A percentile compares a stretch with the other conserved stretches of the same genome.
These are phyloP conservation scores for Chrysogorgia sp. DNA, from an alignment of 92 coral and sea anemone genomes.

Conservation along the genomic window DNA sequence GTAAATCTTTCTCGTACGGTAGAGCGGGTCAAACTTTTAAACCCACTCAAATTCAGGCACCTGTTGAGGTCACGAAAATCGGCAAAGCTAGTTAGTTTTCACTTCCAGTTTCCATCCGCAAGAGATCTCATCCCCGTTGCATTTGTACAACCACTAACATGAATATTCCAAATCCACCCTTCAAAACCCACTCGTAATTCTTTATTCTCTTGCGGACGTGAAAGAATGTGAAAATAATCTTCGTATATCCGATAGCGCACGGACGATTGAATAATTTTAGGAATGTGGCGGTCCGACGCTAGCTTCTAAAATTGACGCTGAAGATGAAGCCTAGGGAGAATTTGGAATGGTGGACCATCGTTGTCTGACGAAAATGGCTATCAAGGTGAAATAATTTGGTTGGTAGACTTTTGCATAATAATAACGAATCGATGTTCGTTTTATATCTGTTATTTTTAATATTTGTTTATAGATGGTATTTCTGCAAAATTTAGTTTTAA, in stretches of 20 bases:
- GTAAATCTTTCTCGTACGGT: too few species aligned
- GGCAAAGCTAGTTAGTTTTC: too few species aligned
- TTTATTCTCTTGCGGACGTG: not conserved
- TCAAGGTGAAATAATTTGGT: not conserved
- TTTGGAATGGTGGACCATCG: not conserved
- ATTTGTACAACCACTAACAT: not conserved
- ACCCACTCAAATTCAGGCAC: too few species aligned
- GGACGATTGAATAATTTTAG: conserved; percentile 33
- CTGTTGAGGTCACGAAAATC: too few species aligned
- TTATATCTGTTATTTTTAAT: not conserved
- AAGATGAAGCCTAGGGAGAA: conserved; percentile 2
- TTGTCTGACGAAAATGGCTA: too few species aligned
- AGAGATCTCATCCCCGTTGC: not conserved
- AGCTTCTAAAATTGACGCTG: conserved; percentile 2
- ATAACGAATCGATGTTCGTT: not conserved
- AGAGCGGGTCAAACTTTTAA: too few species aligned
- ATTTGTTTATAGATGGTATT: not conserved
- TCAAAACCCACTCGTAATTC: conserved; percentile 4
- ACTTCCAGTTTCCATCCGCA: too few species aligned
- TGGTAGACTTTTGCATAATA: too few species aligned
- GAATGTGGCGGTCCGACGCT: conserved; percentile 30
- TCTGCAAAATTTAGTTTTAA: not conserved
- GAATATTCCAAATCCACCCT: not conserved
- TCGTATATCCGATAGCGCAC: conserved; percentile 19
- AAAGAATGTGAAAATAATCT: conserved; percentile 33